A percentile compares a stretch with the other conserved stretches of the same genome.
Evolutionary conservation across 2,888 invertebrate species (phyloP).

Genomic region (Archips xylosteana): DNA sequence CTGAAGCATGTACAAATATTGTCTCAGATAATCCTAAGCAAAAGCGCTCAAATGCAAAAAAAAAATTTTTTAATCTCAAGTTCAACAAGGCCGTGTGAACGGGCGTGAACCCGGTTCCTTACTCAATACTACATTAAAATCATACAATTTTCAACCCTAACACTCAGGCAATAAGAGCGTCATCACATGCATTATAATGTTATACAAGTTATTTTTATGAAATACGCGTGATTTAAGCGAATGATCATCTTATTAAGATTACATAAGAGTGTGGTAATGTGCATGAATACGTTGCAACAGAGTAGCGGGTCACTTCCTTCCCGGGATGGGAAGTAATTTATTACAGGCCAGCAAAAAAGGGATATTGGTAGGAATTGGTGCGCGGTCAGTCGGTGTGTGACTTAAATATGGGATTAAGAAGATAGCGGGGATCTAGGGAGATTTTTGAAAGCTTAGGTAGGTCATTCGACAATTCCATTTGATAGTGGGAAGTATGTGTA

Average conservation of each 20-base stretch:
- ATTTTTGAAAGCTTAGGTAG: no score
- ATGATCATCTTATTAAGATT: neutral
- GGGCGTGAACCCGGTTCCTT: constrained; percentile 17
- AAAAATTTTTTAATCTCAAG: constrained; percentile 1
- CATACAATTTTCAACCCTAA: neutral
- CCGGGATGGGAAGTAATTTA: constrained; percentile 49
- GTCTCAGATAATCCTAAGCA: neutral
- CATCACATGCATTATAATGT: neutral
- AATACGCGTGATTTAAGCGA: neutral
- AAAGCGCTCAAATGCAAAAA: neutral
- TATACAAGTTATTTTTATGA: neutral
- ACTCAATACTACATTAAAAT: neutral
- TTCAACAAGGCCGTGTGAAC: constrained; percentile 24
- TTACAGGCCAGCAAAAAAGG: constrained; percentile 40
- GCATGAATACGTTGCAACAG: neutral
- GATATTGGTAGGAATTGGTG: constrained; percentile 10
- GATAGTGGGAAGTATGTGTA: no score
- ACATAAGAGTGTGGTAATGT: neutral
- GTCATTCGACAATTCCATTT: no score
- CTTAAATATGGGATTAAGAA: neutral
- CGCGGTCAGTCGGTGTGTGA: constrained; percentile 20
- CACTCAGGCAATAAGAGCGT: neutral
- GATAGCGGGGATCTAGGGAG: no score
- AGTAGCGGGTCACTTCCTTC: constrained; percentile 59
- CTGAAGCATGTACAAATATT: neutral